phyloP scores from a whole-genome alignment of 2,113 vertebrate genomes.

The Myiagra hebetior region DNA sequence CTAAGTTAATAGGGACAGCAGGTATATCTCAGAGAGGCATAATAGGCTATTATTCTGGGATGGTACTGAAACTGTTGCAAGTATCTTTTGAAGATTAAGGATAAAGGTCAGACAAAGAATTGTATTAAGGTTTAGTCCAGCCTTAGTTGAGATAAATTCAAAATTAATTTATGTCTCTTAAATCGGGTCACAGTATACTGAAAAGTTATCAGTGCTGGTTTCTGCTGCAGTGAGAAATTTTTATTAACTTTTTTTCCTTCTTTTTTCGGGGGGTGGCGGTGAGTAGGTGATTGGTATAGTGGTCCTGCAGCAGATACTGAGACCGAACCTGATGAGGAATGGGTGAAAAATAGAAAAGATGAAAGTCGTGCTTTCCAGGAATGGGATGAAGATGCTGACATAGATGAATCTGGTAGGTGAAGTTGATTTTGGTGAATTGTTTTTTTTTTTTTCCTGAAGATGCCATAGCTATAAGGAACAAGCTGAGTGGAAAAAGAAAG shows the following conservation, averaged over 20 bases:
- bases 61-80: neutral
- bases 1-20: neutral
- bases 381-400: constrained; percentile 96
- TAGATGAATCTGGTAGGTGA: constrained; percentile 90
- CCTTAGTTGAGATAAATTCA: neutral
- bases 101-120: neutral
- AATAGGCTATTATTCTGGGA: neutral
- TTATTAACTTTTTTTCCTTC: neutral
- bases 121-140: neutral
- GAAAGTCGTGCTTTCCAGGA: constrained; percentile 91
- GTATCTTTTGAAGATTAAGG: neutral
- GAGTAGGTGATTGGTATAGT: constrained; percentile 85
- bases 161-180: neutral
- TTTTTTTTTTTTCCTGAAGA: neutral
- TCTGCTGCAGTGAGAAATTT: neutral
- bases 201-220: neutral
- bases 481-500: neutral
- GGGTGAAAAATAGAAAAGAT: constrained; percentile 86
- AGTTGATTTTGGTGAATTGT: neutral
- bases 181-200: neutral
- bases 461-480: neutral
- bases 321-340: constrained; percentile 88
- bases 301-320: constrained; percentile 83
- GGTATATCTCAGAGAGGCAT: neutral
- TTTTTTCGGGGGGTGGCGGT: neutral